Base-by-base conservation (phyloP, 2,888 invertebrate species). In the Dolichopus griseipennis region DNA sequence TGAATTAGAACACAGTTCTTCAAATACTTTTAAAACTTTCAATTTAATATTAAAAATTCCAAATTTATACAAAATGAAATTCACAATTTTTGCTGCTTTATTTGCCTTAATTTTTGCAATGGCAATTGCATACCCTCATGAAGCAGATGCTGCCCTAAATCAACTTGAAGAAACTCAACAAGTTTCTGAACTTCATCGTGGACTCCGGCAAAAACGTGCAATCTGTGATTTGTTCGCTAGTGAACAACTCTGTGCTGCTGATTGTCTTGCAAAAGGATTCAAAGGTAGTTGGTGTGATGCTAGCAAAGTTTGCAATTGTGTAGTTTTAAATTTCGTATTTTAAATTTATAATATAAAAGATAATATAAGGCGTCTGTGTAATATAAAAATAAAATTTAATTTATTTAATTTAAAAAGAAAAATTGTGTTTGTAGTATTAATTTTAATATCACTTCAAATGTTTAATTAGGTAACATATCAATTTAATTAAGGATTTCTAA, bases 261-360 rank as follows among this genome's bases (percentile, higher is more conserved):
- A 83, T 68, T 83, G 83, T 52, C 18, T 83, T 0, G 67, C 72
- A 1, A 73, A 72, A 34, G 72, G 78, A 12, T 77, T 70, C 68
- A 76, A 71, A 64, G 82, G 83, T 2, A 83, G 83, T 27, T 78
- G 79, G 66, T 83, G 82, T 69, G 79, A 78, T 70, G 62, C 67
- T 2, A 74, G 75, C 65, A 75, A 75, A 21, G 78, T 83, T 41
- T 83, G 83, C 67, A 74, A 79, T 61, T 83, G 83, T 69, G 78
- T n/a, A 70, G 66, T n/a, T n/a, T n/a, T n/a, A n/a, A n/a, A n/a
- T n/a, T n/a, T n/a, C n/a, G n/a, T n/a, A n/a, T n/a, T n/a, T n/a
- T n/a, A n/a, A n/a, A n/a, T n/a, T n/a, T n/a, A n/a, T n/a, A n/a
- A n/a, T n/a, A n/a, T n/a, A n/a, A n/a, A n/a, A n/a, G n/a, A n/a